Evolutionary conservation across 2,888 invertebrate species (phyloP).

Genomic region (Unio pictorum): DNA sequence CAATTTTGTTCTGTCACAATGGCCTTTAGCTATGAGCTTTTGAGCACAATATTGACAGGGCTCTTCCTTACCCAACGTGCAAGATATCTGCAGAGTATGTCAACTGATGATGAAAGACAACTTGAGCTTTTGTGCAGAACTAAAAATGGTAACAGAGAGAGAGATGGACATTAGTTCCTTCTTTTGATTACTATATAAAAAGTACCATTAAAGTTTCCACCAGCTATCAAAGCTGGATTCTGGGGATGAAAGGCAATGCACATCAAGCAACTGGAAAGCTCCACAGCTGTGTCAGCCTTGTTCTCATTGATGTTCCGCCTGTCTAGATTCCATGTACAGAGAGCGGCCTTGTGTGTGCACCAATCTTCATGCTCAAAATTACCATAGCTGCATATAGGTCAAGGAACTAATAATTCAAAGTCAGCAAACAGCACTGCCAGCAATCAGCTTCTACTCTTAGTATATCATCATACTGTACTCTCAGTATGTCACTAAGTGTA

Average conservation of each 20-base stretch:
- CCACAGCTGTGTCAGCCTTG: conserved; percentile 71
- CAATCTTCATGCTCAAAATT: conserved; percentile 71
- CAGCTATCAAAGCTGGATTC: conserved; percentile 71
- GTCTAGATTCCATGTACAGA: conserved; percentile 72
- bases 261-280: conserved; percentile 71
- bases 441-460: too few species aligned
- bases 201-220: conserved; percentile 72
- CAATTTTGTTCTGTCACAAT: too few species aligned
- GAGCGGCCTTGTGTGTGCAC: conserved; percentile 70
- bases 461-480: too few species aligned
- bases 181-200: background rate
- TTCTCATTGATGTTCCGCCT: conserved; percentile 65
- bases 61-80: too few species aligned
- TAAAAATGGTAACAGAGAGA: too few species aligned
- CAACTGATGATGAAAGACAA: too few species aligned
- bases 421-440: conserved; percentile 1
- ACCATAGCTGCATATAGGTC: conserved; percentile 56
- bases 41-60: too few species aligned
- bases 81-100: too few species aligned
- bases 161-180: too few species aligned
- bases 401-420: conserved; percentile 12
- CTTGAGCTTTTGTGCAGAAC: too few species aligned
- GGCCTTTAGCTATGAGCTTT: too few species aligned
- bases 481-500: too few species aligned
- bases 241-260: conserved; percentile 71